phyloP scores from a whole-genome alignment of 2,113 vertebrate genomes.

The Hippocampus guttulatus region DNA sequence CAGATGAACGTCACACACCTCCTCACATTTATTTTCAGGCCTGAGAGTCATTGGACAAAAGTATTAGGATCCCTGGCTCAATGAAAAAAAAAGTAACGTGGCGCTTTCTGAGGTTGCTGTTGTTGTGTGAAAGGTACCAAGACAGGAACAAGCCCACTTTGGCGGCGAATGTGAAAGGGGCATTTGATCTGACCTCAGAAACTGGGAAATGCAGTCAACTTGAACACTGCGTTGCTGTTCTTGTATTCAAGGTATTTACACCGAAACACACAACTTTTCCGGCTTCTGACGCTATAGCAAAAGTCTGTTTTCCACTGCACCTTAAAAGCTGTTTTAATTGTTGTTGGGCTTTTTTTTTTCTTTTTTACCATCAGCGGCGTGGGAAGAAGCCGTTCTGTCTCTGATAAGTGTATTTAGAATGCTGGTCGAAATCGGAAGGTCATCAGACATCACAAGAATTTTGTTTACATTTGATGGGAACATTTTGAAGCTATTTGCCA shows the following conservation, averaged over 20 bases:
- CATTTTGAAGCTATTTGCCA: background rate
- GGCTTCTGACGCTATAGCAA: background rate
- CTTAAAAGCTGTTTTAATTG: too few relatives aligned
- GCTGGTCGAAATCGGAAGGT: background rate
- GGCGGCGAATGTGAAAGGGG: too few relatives aligned
- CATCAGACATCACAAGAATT: background rate
- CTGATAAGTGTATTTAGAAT: background rate
- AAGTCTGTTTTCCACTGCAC: background rate
- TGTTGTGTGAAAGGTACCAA: too few relatives aligned
- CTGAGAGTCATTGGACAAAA: background rate
- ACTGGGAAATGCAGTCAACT: too few relatives aligned
- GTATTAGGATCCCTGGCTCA: background rate
- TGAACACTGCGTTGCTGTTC: too few relatives aligned
- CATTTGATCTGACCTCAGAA: too few relatives aligned
- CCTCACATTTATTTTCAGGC: slow-evolving; percentile 12
- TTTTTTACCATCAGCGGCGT: too few relatives aligned
- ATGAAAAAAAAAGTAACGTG: background rate
- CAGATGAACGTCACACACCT: slow-evolving; percentile 51
- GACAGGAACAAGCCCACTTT: too few relatives aligned
- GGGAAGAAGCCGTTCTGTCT: background rate
- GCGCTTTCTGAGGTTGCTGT: too few relatives aligned
- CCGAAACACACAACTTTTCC: background rate
- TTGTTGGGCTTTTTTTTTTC: too few relatives aligned
- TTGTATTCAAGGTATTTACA: too few relatives aligned
- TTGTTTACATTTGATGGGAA: background rate